A percentile compares a stretch with the other conserved stretches of the same genome.
Conservation (phyloP, 2,888 invertebrate species). For the Agriopis leucophaearia region DNA sequence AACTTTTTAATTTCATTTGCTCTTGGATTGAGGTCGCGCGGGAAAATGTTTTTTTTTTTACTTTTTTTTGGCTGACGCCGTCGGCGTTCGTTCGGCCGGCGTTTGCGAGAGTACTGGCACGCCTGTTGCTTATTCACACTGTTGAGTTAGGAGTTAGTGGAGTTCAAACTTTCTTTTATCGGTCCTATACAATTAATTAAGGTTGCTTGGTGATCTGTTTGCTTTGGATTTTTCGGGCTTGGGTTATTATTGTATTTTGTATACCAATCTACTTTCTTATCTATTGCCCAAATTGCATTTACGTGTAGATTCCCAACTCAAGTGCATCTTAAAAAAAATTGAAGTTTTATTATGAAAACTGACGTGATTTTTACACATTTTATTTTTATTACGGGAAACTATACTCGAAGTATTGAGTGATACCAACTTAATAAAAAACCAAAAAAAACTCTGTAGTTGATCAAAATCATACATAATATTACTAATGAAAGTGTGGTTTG, state of each 20-base stretch:
- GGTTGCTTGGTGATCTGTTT: constrained; percentile 20
- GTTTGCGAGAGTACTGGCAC: constrained; percentile 31
- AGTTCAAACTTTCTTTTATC: constrained; percentile 40
- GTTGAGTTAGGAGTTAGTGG: too few relatives aligned
- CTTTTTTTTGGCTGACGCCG: constrained; percentile 6
- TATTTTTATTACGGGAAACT: too few relatives aligned
- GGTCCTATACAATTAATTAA: constrained; percentile 25
- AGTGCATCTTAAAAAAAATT: background rate
- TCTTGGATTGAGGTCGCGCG: constrained; percentile 32
- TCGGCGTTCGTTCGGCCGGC: constrained; percentile 39
- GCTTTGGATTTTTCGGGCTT: constrained; percentile 16
- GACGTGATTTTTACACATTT: too few relatives aligned
- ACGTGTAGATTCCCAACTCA: background rate
- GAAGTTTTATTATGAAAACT: too few relatives aligned
- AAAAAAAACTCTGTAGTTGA: too few relatives aligned
- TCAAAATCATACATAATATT: too few relatives aligned
- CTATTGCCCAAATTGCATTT: too few relatives aligned
- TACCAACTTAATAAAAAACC: too few relatives aligned
- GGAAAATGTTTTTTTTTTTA: constrained; percentile 26
- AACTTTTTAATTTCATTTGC: constrained; percentile 42
- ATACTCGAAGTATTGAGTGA: too few relatives aligned
- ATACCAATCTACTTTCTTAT: background rate
- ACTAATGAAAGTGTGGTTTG: too few relatives aligned
- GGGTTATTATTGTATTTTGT: background rate
- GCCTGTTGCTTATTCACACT: constrained; percentile 40